Conservation (phyloP, 1,140 invertebrate species). For the Cepaea nemoralis region DNA sequence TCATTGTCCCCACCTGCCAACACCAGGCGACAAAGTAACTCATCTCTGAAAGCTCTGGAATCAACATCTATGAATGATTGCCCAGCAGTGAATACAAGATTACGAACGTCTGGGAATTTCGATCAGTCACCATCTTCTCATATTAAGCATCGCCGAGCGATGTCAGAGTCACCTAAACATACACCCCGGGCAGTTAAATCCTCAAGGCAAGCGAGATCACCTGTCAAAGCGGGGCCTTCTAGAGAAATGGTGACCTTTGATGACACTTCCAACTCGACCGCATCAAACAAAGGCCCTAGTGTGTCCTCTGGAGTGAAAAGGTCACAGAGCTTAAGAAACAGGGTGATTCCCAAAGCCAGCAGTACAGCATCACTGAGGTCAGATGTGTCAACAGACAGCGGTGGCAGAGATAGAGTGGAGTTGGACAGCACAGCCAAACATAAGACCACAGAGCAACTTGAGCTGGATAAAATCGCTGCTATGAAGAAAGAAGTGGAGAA, state of each 20-base stretch:
- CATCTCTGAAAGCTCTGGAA: neutral
- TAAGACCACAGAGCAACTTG: constrained; percentile 61
- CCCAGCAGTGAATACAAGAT: neutral
- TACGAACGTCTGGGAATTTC: neutral
- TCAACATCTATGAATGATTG: neutral
- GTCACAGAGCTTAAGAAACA: constrained; percentile 17
- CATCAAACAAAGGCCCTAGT: neutral
- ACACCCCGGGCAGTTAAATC: neutral
- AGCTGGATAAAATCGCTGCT: constrained; percentile 62
- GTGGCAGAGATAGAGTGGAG: neutral
- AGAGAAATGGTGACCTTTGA: neutral
- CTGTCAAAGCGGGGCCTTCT: neutral
- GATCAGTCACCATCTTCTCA: neutral
- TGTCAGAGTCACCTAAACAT: neutral
- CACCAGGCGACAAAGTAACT: neutral
- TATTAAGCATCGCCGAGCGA: neutral
- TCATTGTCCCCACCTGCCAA: neutral
- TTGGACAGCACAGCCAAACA: constrained; percentile 7
- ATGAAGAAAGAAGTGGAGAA: constrained; percentile 58
- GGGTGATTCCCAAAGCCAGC: neutral
- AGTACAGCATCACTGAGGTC: neutral
- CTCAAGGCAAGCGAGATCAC: neutral
- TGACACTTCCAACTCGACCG: neutral
- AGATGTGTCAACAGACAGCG: neutral
- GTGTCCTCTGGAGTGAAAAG: neutral